Percentiles rank a stretch among this genome's conserved stretches.
phyloP scores from a whole-genome alignment of 1,140 invertebrate species.

The Himalopsyche phryganea region DNA sequence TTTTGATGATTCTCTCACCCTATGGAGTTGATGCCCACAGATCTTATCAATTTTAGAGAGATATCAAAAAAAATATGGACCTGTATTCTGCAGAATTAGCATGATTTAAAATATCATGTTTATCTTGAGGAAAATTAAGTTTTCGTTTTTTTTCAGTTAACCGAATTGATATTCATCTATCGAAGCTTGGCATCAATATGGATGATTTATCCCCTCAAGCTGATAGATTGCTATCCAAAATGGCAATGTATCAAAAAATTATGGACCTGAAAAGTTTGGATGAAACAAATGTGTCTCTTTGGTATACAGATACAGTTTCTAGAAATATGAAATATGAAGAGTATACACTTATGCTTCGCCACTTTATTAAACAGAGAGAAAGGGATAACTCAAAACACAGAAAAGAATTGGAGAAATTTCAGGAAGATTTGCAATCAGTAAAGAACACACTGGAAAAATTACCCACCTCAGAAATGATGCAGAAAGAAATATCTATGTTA shows the following conservation, averaged over 20 bases:
- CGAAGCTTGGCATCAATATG: slow-evolving; percentile 38
- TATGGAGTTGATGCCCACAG: too few relatives aligned
- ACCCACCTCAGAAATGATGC: slow-evolving; percentile 41
- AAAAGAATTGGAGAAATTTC: slow-evolving; percentile 41
- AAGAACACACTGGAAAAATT: slow-evolving; percentile 36
- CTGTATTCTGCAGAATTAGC: too few relatives aligned
- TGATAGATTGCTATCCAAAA: slow-evolving; percentile 37
- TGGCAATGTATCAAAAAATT: slow-evolving; percentile 35
- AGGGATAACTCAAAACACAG: slow-evolving; percentile 41
- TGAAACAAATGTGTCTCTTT: slow-evolving; percentile 39
- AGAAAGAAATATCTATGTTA: slow-evolving; percentile 41
- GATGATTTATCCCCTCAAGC: slow-evolving; percentile 40
- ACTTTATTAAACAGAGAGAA: slow-evolving; percentile 41
- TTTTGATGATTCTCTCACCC: too few relatives aligned
- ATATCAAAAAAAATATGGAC: too few relatives aligned
- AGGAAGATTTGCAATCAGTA: slow-evolving; percentile 40
- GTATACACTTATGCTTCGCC: slow-evolving; percentile 42
- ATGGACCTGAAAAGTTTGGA: slow-evolving; percentile 38
- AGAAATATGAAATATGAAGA: slow-evolving; percentile 42
- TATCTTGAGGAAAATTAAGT: too few relatives aligned
- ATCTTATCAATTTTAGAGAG: too few relatives aligned
- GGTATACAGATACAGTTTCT: slow-evolving; percentile 36
- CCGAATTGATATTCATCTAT: slow-evolving; percentile 30
- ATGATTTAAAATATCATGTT: too few relatives aligned
- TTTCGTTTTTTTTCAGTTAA: slow-evolving; percentile 16